These are phyloP conservation scores for Brachypterus glaber DNA, from an alignment of 2,888 invertebrate species.

Conservation along the genomic window DNA sequence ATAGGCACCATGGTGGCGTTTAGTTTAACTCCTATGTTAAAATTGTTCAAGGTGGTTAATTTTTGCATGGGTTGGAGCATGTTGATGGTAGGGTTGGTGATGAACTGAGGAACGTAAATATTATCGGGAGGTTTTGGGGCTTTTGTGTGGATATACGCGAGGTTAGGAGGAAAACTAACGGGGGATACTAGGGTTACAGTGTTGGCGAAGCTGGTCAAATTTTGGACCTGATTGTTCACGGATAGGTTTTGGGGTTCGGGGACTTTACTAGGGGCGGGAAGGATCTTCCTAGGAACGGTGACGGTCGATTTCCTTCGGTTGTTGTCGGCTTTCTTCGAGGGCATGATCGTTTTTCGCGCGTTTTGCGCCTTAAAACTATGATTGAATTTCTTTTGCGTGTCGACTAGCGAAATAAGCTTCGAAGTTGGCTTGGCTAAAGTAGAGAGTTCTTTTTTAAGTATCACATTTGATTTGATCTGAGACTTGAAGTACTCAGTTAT, in stretches of 20 bases:
- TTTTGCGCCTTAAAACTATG: constrained; percentile 23
- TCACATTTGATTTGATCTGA: constrained; percentile 58
- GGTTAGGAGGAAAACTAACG: constrained; percentile 35
- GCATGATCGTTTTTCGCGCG: constrained; percentile 35
- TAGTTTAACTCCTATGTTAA: constrained; percentile 37
- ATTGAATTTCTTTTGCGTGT: constrained; percentile 26
- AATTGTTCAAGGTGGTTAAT: constrained; percentile 35
- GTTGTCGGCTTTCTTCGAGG: constrained; percentile 32
- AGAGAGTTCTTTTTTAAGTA: constrained; percentile 31
- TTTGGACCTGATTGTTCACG: constrained; percentile 24
- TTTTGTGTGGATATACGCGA: constrained; percentile 39
- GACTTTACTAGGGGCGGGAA: constrained; percentile 38
- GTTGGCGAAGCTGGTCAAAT: constrained; percentile 33
- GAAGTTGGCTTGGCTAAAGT: constrained; percentile 21
- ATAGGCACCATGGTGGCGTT: constrained; percentile 42
- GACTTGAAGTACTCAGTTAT: constrained; percentile 80
- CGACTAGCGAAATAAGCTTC: constrained; percentile 29
- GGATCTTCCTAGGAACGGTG: constrained; percentile 38
- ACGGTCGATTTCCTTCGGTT: constrained; percentile 30
- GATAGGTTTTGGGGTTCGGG: constrained; percentile 29
- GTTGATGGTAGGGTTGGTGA: constrained; percentile 35
- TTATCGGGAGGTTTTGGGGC: constrained; percentile 37
- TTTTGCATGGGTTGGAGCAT: constrained; percentile 37
- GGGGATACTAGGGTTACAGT: constrained; percentile 37
- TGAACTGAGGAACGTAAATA: constrained; percentile 36